These are phyloP conservation scores for Perodicticus potto DNA, from an alignment of 2,797 vertebrate genomes.

Conservation along the genomic window DNA sequence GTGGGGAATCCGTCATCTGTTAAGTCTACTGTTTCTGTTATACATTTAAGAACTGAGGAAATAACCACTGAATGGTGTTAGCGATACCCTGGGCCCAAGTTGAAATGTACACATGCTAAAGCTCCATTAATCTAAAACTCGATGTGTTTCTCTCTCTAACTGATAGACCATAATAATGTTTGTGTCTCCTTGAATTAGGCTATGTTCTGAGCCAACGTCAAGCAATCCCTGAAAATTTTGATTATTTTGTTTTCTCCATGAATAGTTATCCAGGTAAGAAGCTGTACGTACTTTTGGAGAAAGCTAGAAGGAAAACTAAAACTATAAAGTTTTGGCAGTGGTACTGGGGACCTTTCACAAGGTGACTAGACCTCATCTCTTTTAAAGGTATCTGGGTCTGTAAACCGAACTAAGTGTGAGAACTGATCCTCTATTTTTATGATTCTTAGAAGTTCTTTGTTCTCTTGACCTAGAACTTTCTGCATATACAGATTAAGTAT, in stretches of 20 bases:
- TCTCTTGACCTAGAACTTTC: background rate
- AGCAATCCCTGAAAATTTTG: background rate
- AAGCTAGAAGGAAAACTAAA: background rate
- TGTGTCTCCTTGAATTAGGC: background rate
- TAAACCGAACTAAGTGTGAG: background rate
- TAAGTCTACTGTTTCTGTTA: background rate
- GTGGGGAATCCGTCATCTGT: background rate
- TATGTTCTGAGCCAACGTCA: too few relatives aligned
- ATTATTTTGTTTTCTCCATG: background rate
- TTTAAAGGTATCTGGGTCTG: background rate
- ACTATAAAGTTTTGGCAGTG: background rate
- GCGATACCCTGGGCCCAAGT: too few relatives aligned
- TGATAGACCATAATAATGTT: background rate
- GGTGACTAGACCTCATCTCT: background rate
- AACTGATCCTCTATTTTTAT: background rate
- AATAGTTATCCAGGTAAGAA: background rate
- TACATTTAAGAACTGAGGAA: background rate
- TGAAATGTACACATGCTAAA: background rate
- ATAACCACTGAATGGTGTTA: background rate
- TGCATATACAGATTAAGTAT: background rate
- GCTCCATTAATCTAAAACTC: background rate
- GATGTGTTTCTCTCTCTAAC: background rate
- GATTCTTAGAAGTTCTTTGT: background rate
- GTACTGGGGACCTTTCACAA: background rate
- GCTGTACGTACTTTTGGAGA: background rate